Base-by-base conservation (phyloP, 2,888 invertebrate species). In the Therioaphis trifolii region DNA sequence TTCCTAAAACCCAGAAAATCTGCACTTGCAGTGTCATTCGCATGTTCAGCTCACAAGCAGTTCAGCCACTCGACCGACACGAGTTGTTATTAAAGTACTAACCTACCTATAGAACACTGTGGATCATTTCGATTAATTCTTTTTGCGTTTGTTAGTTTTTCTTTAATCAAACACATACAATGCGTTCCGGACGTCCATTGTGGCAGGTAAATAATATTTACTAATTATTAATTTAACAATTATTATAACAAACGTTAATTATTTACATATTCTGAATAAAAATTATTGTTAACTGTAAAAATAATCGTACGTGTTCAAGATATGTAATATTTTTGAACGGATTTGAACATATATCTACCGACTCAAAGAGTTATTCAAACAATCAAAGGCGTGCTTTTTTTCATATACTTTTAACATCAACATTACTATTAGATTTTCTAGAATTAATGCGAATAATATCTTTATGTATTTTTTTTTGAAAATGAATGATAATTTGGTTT, bases 131-230 rank as follows among this genome's bases (percentile, higher is more conserved):
- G n/a, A 18, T n/a, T 3, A 1, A 2, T 21, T 18, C 15, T 3
- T 18, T 9, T 35, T 35, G 15, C 11, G 4, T 24, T 43, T 74
- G 21, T 18, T 40, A 15, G n/a, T 24, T 74, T 40, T 46, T 43
- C 5, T n/a, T 43, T 12, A 9, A 4, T 4, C 27, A 27, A 61
- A 29, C n/a, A 29, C n/a, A 4, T 5, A 84, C 72, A 72, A 85
- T 85, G 85, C 85, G 84, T 27, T 74, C 82, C 24, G 85, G 85
- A 85, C 78, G 85, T 75, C 85, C 85, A 27, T 85, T 85, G 72
- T 85, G 85, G 85, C 85, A 85, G 85, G 85, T 85, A 85, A 84
- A 43, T 11, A 24, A 21, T 43, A n/a, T 76, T 0, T 3, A 12
- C 9, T 52, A 14, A 4, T 18, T 52, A 4, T 18, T 52, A 14